Evolutionary conservation across 2,888 invertebrate genomes (phyloP), one percentile per base, ranked within the genome.

Genomic region (Athrips mouffetella): DNA sequence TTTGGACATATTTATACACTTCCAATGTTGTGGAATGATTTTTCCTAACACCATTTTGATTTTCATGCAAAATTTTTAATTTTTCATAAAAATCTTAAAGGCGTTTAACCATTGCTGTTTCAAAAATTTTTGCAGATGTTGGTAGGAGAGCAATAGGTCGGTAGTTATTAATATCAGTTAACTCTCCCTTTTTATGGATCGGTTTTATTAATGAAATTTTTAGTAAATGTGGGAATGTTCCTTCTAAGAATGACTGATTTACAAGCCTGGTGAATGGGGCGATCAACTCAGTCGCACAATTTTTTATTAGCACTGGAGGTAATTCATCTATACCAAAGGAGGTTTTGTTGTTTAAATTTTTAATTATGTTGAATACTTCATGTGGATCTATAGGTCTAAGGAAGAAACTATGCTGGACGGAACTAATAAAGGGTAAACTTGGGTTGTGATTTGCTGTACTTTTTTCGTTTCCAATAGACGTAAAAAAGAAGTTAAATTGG

Each of bases 221-320:
- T 35, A 57, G 10, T 1, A 6, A 3, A 30, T 54, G 47, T 0
- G 54, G 54, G 25, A 51, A 51, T 0, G n/a, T 2, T 1, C 51
- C 51, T 46, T 54, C 48, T 13, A 16, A 8, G 21, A 54, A 54
- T 2, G 54, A 54, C 47, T 54, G 51, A 10, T 54, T 54, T 5
- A 54, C 21, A 4, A 54, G 13, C 10, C 7, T 27, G 4, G 49
- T 47, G 6, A 48, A 40, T 1, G 51, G 51, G 0, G 30, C 7
- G 0, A 50, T 48, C 0, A 54, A 20, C n/a, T 35, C 50, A 1
- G 37, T 29, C 2, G 45, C 47, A 21, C 55, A 52, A 31, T 46
- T n/a, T 35, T 40, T 51, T 7, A 51, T 6, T n/a, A 55, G 18
- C 0, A 21, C 11, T 1, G 53, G 23, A 2, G 51, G 53, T 2